Conservation (phyloP, 2,113 vertebrate genomes). For the Phaethon lepturus region DNA sequence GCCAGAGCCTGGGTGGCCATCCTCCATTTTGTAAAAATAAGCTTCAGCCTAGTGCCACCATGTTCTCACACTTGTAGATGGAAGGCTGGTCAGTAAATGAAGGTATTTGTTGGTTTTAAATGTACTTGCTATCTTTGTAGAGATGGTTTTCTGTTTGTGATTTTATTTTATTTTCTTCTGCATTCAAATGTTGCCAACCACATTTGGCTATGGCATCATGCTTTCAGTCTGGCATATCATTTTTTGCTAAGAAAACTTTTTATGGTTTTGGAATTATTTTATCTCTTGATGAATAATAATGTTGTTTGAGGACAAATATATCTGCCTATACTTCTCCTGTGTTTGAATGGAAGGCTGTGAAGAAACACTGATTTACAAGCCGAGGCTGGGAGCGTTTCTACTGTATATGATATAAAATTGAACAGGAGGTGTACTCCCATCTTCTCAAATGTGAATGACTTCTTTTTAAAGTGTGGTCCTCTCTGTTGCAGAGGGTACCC, state of each 20-base stretch:
- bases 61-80: not conserved
- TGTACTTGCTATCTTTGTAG: not conserved
- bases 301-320: not conserved
- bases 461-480: not conserved
- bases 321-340: not conserved
- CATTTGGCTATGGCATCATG: not conserved
- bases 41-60: not conserved
- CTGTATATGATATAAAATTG: not conserved
- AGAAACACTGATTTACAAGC: not conserved
- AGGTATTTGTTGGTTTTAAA: not conserved
- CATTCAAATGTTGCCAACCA: not conserved
- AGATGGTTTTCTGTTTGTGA: not conserved
- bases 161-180: not conserved
- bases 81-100: not conserved
- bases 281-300: not conserved
- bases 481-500: not conserved
- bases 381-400: not conserved
- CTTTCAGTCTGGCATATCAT: not conserved
- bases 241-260: not conserved
- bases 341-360: not conserved
- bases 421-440: not conserved
- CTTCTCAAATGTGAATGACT: not conserved
- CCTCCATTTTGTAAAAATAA: not conserved
- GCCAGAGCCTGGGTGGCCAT: accelerated
- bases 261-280: not conserved